Evolutionary conservation across 1,140 invertebrate species (phyloP), one percentile per base, ranked within the genome.

Genomic region (Apis dorsata): DNA sequence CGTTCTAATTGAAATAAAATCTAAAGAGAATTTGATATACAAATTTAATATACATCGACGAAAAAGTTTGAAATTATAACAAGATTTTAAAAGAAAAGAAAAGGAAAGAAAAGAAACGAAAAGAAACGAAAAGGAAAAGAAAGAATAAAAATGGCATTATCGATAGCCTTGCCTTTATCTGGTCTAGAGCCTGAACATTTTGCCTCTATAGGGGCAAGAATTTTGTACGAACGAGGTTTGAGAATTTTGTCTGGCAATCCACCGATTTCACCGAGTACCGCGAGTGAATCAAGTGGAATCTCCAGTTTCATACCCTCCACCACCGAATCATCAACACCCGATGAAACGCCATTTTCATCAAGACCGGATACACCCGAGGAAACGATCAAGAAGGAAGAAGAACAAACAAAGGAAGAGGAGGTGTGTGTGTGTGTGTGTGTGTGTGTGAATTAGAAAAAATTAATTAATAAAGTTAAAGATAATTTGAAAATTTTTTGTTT

Each of bases 201-300:
- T 57, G 53, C 55, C 12, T 65, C 73, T 7, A 17, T 90, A 8
- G 84, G 78, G 2, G 24, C 60, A 15, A 86, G 81, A 69, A 28
- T 85, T 63, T 57, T 85, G 2, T 78, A 81, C 75, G 86, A 90
- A 17, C 85, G 77, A 19, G 87, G 79, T 60, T 24, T 87, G 7
- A 81, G 75, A 65, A 62, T 57, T 59, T 69, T 69, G 17, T n/a
- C 28, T 8, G 79, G 72, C 53, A 62, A n/a, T 12, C 74, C 57
- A 8, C 90, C 81, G 51, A 68, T 55, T 34, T 92, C 91, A 19
- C 90, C 90, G 8, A 86, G 81, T 49, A 85, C 53, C 17, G 62
- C 21, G 34, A 91, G 89, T 62, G 88, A 89, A 12, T 90, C 90
- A 1, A 92, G 89, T 49, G 89, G 89, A 10, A 44, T 90, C 51